phyloP scores from a whole-genome alignment of 2,888 invertebrate genomes.

The Aquatica leii region DNA sequence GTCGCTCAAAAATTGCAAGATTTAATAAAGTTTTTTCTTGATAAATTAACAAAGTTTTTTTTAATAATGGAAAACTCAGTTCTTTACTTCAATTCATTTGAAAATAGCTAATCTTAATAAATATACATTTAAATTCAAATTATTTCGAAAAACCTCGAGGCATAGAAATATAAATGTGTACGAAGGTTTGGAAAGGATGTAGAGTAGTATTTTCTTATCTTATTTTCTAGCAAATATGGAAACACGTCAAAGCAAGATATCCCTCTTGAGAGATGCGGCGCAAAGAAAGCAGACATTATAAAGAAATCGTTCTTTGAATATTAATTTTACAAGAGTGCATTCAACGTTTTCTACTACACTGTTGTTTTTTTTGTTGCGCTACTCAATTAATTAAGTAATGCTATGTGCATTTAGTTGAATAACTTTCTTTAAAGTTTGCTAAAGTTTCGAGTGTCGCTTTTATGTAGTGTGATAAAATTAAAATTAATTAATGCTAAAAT shows the following conservation, averaged over 20 bases:
- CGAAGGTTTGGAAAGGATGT: slow-evolving; percentile 14
- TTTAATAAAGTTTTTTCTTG: no score
- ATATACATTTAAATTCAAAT: neutral
- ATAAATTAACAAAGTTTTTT: no score
- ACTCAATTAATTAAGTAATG: neutral
- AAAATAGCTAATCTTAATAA: no score
- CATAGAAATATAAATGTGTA: neutral
- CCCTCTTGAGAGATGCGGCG: slow-evolving; percentile 25
- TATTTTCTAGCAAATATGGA: slow-evolving; percentile 32
- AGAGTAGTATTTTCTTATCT: slow-evolving; percentile 26
- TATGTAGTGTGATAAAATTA: no score
- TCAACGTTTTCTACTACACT: neutral
- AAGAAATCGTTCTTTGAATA: slow-evolving; percentile 33
- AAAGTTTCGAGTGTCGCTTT: neutral
- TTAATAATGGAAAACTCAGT: no score
- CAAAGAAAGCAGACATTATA: slow-evolving; percentile 28
- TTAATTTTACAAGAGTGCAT: slow-evolving; percentile 22
- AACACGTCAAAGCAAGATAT: slow-evolving; percentile 34
- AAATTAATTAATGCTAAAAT: no score
- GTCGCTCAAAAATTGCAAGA: neutral
- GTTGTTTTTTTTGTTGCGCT: neutral
- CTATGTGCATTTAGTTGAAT: slow-evolving; percentile 2
- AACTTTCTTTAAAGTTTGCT: neutral
- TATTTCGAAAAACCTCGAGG: neutral
- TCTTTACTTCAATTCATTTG: no score